Evolutionary conservation across 1,140 invertebrate species (phyloP).

Genomic region (Bombus terrestris): DNA sequence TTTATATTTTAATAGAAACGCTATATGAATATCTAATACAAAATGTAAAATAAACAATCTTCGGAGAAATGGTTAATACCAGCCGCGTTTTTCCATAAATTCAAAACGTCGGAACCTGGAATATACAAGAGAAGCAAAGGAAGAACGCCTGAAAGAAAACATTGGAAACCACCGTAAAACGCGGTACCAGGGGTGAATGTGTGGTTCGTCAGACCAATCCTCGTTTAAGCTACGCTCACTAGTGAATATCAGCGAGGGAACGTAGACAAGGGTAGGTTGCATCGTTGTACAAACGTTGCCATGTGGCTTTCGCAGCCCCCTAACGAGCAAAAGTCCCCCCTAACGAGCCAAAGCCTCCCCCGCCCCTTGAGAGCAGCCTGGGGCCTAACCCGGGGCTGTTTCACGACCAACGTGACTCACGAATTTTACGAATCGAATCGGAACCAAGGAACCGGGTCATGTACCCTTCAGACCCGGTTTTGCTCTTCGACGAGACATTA

Average conservation of each 20-base stretch:
- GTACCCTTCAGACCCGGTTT: not conserved
- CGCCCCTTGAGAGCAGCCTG: not conserved
- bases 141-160: not conserved
- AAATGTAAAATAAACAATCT: too few species aligned
- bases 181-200: not conserved
- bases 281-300: not conserved
- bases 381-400: not conserved
- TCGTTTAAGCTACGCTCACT: not conserved
- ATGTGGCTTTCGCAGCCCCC: conserved; percentile 2
- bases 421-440: not conserved
- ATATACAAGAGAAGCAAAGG: not conserved
- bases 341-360: not conserved
- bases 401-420: not conserved
- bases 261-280: not conserved
- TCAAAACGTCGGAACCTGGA: not conserved
- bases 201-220: not conserved
- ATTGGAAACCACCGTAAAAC: not conserved
- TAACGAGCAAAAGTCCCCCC: not conserved
- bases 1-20: too few species aligned
- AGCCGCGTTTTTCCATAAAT: too few species aligned
- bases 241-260: not conserved
- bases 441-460: conserved; percentile 4
- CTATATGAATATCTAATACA: too few species aligned
- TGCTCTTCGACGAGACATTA: too few species aligned
- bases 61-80: too few species aligned